These are phyloP conservation scores for Sus cebifrons DNA, from an alignment of 2,797 vertebrate species.

Conservation along the genomic window DNA sequence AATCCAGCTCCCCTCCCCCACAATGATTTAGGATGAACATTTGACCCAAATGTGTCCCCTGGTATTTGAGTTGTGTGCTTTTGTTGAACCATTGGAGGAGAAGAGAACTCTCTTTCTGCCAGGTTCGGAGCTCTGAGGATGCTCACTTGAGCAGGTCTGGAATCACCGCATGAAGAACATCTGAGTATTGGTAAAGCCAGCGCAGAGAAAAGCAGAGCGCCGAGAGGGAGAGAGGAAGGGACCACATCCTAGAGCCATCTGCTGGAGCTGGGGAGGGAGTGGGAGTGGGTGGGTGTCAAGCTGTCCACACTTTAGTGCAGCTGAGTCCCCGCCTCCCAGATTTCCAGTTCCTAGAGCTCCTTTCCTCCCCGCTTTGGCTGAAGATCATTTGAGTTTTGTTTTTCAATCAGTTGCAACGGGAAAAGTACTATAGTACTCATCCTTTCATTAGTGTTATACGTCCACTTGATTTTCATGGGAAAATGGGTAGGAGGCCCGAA, in stretches of 20 bases:
- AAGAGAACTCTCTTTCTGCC: neutral
- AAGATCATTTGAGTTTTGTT: neutral
- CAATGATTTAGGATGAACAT: neutral
- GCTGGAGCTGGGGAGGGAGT: neutral
- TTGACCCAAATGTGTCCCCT: no score
- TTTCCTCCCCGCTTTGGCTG: neutral
- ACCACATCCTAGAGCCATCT: neutral
- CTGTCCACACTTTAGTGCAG: neutral
- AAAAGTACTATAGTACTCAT: neutral
- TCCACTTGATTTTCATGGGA: neutral
- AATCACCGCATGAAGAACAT: neutral
- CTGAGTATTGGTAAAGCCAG: neutral
- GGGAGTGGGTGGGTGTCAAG: no score
- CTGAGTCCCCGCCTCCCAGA: neutral
- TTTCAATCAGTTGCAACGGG: neutral
- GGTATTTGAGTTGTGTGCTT: neutral
- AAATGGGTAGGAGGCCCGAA: neutral
- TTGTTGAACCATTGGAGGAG: neutral
- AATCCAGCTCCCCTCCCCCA: no score
- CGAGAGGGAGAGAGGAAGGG: neutral
- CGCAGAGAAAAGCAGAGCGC: neutral
- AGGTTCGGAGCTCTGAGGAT: neutral
- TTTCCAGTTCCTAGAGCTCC: neutral
- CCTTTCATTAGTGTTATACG: neutral
- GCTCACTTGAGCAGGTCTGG: neutral